Evolutionary conservation across 2,113 vertebrate genomes (phyloP).

Genomic region (Recurvirostra avosetta): DNA sequence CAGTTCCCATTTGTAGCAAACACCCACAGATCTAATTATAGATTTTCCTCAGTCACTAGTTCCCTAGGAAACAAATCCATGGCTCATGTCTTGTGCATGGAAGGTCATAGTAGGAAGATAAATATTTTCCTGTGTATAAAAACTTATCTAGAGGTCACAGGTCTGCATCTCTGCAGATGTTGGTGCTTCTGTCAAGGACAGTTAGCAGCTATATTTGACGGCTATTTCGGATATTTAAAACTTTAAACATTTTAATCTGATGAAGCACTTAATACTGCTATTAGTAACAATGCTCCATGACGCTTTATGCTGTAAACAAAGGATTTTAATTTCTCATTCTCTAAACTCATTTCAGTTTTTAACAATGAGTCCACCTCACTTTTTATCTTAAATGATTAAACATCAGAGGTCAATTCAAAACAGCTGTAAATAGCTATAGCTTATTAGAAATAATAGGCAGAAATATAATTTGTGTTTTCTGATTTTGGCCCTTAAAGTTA

Average conservation of each 20-base stretch:
- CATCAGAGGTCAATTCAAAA: not conserved
- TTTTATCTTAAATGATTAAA: not conserved
- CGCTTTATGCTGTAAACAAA: not conserved
- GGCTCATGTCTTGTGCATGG: slow-evolving; percentile 69
- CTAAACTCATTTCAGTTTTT: not conserved
- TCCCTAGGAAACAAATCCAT: slow-evolving; percentile 79
- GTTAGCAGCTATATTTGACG: slow-evolving; percentile 1
- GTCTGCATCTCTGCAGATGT: slow-evolving; percentile 55
- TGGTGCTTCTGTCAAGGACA: slow-evolving; percentile 37
- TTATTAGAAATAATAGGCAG: not conserved
- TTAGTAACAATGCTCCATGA: not conserved
- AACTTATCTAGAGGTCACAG: slow-evolving; percentile 80
- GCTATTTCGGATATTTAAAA: slow-evolving; percentile 9
- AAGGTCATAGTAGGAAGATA: slow-evolving; percentile 76
- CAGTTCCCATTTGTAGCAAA: slow-evolving; percentile 69
- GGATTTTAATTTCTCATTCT: not conserved
- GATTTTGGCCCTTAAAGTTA: not conserved
- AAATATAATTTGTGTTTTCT: not conserved
- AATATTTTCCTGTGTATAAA: slow-evolving; percentile 68
- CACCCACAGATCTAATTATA: slow-evolving; percentile 83
- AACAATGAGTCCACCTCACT: not conserved
- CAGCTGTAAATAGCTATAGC: not conserved
- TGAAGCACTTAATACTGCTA: not conserved
- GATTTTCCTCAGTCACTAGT: slow-evolving; percentile 78
- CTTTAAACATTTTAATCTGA: not conserved